Percentiles rank a stretch among this genome's conserved stretches.
Evolutionary conservation across 30 jellyfish, hydroid and myxozoan genomes (phyloP).

Genomic region (Mastigias papua): DNA sequence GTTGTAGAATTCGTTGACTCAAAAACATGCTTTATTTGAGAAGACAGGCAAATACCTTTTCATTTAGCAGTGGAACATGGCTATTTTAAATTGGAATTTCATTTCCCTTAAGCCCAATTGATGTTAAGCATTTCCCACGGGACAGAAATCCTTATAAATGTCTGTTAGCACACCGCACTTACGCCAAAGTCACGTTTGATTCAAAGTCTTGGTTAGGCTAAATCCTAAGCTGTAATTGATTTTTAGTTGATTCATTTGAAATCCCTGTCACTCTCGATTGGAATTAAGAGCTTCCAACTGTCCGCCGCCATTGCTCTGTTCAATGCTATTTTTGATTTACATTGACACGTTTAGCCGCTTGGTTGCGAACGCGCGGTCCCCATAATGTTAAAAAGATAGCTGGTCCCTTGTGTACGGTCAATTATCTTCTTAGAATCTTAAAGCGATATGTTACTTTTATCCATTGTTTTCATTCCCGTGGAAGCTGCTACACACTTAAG

Average conservation of each 20-base stretch:
- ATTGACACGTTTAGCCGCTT: background rate
- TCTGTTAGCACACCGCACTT: constrained; percentile 18
- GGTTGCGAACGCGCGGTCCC: background rate
- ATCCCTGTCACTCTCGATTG: constrained; percentile 23
- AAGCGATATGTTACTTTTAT: too few species aligned
- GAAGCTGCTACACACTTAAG: too few species aligned
- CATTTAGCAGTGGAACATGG: background rate
- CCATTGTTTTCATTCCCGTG: too few species aligned
- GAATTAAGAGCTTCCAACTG: constrained; percentile 5
- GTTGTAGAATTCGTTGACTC: too few species aligned
- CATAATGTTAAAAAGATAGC: too few species aligned
- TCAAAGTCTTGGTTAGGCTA: background rate
- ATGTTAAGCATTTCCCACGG: constrained; percentile 13
- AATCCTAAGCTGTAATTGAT: constrained; percentile 15
- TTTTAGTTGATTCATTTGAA: constrained; percentile 4
- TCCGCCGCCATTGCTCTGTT: constrained; percentile 2
- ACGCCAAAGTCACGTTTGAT: constrained; percentile 2
- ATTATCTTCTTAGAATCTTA: background rate
- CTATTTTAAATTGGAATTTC: background rate
- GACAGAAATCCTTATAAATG: background rate
- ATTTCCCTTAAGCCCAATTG: background rate
- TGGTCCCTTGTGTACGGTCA: too few species aligned
- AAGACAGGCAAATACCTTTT: background rate
- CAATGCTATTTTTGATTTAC: background rate
- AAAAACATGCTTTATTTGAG: background rate